Evolutionary conservation across 2,797 vertebrate species (phyloP).

Genomic region (Gymnothorax reevesii): DNA sequence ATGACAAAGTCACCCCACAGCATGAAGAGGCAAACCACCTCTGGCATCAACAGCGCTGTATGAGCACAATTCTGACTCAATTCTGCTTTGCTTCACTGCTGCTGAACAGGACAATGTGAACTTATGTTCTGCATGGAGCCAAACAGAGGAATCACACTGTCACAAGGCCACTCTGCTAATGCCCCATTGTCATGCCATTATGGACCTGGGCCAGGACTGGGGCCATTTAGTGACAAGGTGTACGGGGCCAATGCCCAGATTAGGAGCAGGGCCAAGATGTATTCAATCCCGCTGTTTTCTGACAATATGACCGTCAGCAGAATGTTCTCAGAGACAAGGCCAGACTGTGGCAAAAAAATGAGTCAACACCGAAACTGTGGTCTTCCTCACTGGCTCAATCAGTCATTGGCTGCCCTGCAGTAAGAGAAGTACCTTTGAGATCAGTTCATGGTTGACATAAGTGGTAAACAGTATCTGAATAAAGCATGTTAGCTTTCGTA

Average conservation of each 20-base stretch:
- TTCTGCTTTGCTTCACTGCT: not conserved
- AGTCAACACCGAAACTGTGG: not conserved
- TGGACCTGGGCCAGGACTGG: not conserved
- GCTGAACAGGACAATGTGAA: slow-evolving; percentile 9
- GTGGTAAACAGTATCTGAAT: not conserved
- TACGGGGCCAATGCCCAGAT: not conserved
- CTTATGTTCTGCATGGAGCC: not conserved
- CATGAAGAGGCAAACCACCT: not conserved
- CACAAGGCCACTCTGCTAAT: not conserved
- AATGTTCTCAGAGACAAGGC: not conserved
- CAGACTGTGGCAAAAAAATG: not conserved
- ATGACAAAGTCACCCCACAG: not conserved
- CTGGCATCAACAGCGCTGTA: not conserved
- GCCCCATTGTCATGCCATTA: slow-evolving; percentile 2
- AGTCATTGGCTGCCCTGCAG: not conserved
- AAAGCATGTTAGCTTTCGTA: not conserved
- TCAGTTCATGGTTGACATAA: not conserved
- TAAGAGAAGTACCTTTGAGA: not conserved
- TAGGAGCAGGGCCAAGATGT: not conserved
- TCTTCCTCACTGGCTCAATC: not conserved
- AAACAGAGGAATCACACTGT: not conserved
- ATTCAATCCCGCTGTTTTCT: not conserved
- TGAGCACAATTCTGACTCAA: not conserved
- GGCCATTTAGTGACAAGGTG: not conserved
- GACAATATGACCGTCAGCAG: not conserved